These are phyloP conservation scores for Nyctibius grandis DNA, from an alignment of 2,797 vertebrate genomes.

Conservation along the genomic window DNA sequence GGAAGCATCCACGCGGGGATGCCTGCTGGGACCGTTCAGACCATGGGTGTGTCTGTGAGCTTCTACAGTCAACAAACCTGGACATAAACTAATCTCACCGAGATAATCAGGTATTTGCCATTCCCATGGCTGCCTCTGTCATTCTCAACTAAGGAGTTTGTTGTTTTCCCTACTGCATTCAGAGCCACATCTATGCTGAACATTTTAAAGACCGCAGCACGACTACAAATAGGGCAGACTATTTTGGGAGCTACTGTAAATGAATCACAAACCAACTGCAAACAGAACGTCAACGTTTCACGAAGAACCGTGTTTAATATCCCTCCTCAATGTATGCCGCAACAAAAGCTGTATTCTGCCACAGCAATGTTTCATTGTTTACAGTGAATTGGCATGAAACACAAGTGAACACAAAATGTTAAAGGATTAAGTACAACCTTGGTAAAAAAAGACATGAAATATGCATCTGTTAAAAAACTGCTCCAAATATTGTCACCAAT, in stretches of 20 bases:
- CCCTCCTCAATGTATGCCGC: neutral
- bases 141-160: fast-evolving
- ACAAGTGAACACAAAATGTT: neutral
- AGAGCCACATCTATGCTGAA: neutral
- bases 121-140: neutral
- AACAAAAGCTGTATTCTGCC: neutral
- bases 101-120: fast-evolving
- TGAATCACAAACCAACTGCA: neutral
- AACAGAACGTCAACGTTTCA: neutral
- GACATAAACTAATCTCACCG: fast-evolving
- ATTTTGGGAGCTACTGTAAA: neutral
- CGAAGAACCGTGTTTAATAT: neutral
- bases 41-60: neutral
- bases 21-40: neutral
- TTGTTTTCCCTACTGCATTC: neutral
- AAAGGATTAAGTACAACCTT: neutral
- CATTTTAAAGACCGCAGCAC: neutral
- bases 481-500: neutral
- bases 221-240: neutral
- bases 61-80: neutral
- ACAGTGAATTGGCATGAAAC: neutral
- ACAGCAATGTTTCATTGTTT: neutral
- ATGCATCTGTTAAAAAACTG: neutral
- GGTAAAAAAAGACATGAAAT: neutral
- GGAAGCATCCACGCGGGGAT: no score